phyloP scores from a whole-genome alignment of 2,113 vertebrate species.

The Epinephelus lanceolatus region DNA sequence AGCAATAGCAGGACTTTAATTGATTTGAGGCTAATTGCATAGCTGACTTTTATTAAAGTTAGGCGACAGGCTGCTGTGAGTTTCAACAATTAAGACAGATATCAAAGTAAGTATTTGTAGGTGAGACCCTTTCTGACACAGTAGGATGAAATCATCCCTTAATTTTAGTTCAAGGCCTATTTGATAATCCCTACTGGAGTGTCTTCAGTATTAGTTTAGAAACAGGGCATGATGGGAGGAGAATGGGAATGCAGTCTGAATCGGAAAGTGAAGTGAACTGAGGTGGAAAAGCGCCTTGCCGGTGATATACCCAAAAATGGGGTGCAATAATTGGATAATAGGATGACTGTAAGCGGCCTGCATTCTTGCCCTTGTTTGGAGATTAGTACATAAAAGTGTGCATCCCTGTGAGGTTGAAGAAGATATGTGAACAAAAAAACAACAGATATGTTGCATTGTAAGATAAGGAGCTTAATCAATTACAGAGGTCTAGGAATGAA shows the following conservation, averaged over 20 bases:
- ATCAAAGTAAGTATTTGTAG: background rate
- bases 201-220: constrained; percentile 26
- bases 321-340: constrained; percentile 59
- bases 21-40: background rate
- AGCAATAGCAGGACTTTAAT: background rate
- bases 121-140: background rate
- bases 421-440: background rate
- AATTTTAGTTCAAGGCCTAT: background rate
- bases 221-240: constrained; percentile 19
- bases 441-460: too few species aligned
- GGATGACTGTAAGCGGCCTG: constrained; percentile 43
- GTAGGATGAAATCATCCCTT: background rate
- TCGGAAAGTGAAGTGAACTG: constrained; percentile 61
- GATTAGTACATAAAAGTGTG: constrained; percentile 33
- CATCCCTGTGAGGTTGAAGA: constrained; percentile 22
- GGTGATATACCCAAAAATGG: constrained; percentile 71
- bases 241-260: constrained; percentile 28
- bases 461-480: too few species aligned
- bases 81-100: constrained; percentile 2
- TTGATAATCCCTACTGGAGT: constrained; percentile 30
- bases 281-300: constrained; percentile 66
- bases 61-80: background rate
- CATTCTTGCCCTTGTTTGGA: constrained; percentile 78
- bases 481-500: too few species aligned
- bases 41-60: constrained; percentile 2